Conservation (phyloP, 2,797 vertebrate species). For the Protosalanx chinensis region DNA sequence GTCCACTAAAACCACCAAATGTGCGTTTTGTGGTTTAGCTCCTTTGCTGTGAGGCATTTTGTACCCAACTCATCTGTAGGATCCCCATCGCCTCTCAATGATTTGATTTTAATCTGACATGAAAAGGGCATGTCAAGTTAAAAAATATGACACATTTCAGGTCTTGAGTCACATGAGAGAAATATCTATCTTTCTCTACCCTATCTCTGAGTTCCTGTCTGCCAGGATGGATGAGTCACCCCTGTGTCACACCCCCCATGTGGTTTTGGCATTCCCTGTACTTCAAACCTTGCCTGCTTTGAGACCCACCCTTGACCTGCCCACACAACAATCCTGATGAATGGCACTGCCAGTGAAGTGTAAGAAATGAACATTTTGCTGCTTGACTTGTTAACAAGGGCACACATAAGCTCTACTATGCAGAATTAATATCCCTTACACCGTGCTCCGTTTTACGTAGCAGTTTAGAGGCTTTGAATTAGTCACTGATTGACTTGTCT, state of each 20-base stretch:
- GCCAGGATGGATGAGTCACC: constrained; percentile 51
- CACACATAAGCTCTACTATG: constrained; percentile 2
- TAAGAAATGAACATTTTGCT: not conserved
- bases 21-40: not conserved
- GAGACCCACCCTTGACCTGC: not conserved
- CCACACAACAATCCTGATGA: not conserved
- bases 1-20: not conserved
- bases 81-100: constrained; percentile 28
- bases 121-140: constrained; percentile 62
- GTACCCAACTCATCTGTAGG: constrained; percentile 32
- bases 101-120: constrained; percentile 60
- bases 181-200: constrained; percentile 39
- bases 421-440: not conserved
- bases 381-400: not conserved
- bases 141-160: constrained; percentile 46
- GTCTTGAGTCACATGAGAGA: constrained; percentile 53
- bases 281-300: constrained; percentile 18
- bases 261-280: constrained; percentile 6
- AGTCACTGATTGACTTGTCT: constrained; percentile 34
- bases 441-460: constrained; percentile 37
- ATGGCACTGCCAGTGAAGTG: not conserved
- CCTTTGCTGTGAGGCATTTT: not conserved
- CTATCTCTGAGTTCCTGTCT: constrained; percentile 37
- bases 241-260: constrained; percentile 37
- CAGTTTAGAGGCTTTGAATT: constrained; percentile 36